Evolutionary conservation across 2,797 vertebrate genomes (phyloP), one percentile per base, ranked within the genome.

Genomic region (Falco concolor): DNA sequence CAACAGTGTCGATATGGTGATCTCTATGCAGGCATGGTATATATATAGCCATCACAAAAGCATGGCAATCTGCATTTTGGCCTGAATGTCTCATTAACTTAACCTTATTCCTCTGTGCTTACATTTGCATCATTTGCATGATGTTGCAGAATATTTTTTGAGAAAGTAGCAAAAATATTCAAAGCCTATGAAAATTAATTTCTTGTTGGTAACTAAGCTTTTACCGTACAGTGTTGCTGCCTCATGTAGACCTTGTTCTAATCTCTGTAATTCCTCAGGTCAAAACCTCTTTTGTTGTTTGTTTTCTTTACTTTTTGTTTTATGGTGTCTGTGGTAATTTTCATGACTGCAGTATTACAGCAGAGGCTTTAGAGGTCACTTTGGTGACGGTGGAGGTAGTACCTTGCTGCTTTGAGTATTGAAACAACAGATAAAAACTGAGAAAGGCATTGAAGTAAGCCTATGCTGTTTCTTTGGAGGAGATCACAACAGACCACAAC

Each of bases 1-100:
- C 1, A 2, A 8, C 25, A 16, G 24, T 6, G 10, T 40, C 2
- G 5, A 5, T 36, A 9, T 0, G 68, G 13, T 44, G 28, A 32
- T 19, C 18, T 28, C 38, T 44, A 0, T 47, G 27, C 15, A 42
- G 47, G 24, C 6, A 2, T 23, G 10, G 16, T n/a, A 10, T 27
- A 9, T n/a, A 10, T 27, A 9, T 24, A 56, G 38, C 44, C n/a
- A 17, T 79, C 30, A 40, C 12, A 44, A 56, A 67, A 47, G 40
- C 53, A 23, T 13, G 27, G 7, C 19, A 32, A 10, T 32, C 42
- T 87, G 38, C 28, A 12, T 60, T 77, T 77, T 52, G 52, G 32
- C 65, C n/a, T 45, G 19, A 30, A 30, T 49, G 22, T 34, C 38
- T 13, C 27, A 10, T 21, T 89, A 1, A 10, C 18, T 50, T 82